Conservation (phyloP, 2,888 invertebrate genomes). For the Chydorus sphaericus region DNA sequence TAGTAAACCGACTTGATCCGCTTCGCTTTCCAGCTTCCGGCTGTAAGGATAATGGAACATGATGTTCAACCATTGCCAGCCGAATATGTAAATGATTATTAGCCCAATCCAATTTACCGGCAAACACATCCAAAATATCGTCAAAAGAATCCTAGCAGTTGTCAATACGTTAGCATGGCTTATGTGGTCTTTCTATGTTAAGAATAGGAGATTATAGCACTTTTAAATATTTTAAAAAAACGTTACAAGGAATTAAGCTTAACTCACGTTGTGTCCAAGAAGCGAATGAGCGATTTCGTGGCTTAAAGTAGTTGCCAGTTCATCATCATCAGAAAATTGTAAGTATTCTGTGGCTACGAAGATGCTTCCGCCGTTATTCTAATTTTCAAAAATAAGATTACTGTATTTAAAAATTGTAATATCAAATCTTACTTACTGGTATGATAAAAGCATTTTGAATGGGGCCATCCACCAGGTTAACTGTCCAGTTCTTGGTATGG, state of each 20-base stretch:
- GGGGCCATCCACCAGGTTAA: slow-evolving; percentile 34
- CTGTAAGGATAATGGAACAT: slow-evolving; percentile 37
- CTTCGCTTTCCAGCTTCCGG: slow-evolving; percentile 40
- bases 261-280: slow-evolving; percentile 36
- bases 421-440: slow-evolving; percentile 31
- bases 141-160: too few relatives aligned
- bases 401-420: not conserved
- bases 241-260: slow-evolving; percentile 17
- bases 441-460: slow-evolving; percentile 39
- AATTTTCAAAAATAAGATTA: slow-evolving; percentile 28
- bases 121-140: too few relatives aligned
- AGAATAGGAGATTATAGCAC: not conserved
- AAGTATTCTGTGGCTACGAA: slow-evolving; percentile 40
- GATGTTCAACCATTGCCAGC: too few relatives aligned
- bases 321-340: slow-evolving; percentile 38
- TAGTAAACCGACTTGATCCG: slow-evolving; percentile 40
- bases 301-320: slow-evolving; percentile 38
- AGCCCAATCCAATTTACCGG: too few relatives aligned
- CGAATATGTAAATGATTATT: too few relatives aligned
- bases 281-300: slow-evolving; percentile 46
- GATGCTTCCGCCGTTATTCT: too few relatives aligned
- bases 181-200: slow-evolving; percentile 3
- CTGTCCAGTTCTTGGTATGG: slow-evolving; percentile 33
- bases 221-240: not conserved
- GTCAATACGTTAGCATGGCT: too few relatives aligned